Evolutionary conservation across 2,113 vertebrate species (phyloP).

Genomic region (Ibidorhyncha struthersii): DNA sequence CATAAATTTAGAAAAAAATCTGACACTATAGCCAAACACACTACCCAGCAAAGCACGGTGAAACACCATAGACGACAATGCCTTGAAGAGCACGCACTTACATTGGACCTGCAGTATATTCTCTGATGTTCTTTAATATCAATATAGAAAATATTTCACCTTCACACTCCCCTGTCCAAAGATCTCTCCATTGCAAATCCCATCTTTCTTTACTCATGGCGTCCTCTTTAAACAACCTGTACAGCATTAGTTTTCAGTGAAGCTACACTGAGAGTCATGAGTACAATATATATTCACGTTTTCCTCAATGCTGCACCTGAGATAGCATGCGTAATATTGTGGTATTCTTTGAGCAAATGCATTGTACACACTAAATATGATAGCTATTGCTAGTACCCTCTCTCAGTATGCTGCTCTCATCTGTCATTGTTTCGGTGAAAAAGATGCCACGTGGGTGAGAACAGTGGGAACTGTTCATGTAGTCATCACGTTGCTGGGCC

Average conservation of each 20-base stretch:
- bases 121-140: background rate
- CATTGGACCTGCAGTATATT: background rate
- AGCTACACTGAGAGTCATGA: background rate
- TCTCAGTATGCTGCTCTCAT: background rate
- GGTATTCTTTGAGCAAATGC: background rate
- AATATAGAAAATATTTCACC: background rate
- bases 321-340: background rate
- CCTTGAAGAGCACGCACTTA: background rate
- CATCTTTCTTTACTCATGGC: background rate
- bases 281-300: background rate
- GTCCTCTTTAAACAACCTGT: background rate
- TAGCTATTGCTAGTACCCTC: background rate
- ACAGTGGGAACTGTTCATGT: background rate
- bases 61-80: background rate
- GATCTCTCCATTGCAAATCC: background rate
- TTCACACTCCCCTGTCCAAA: background rate
- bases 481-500: background rate
- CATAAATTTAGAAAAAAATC: background rate
- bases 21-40: background rate
- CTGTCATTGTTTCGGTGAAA: background rate
- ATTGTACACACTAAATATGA: background rate
- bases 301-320: background rate
- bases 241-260: background rate
- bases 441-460: background rate
- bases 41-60: background rate